Evolutionary conservation across 2,888 invertebrate genomes (phyloP), one percentile per base, ranked within the genome.

Genomic region (Caenorhabditis sp.): DNA sequence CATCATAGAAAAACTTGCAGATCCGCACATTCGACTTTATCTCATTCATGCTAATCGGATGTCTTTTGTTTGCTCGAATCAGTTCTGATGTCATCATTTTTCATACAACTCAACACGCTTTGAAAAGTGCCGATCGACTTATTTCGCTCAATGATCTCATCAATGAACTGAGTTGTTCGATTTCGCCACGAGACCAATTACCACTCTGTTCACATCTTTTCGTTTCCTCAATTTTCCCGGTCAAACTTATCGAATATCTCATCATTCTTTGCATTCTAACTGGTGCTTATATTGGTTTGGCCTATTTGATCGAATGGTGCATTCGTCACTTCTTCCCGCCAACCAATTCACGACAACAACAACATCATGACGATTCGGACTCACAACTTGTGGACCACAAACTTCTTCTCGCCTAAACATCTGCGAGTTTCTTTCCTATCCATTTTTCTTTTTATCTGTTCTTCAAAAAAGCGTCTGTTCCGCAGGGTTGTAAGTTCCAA

Each of bases 231-330:
- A 76, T 86, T 59, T 83, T 86, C 76, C 85, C 86, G 21, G 68
- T 83, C 49, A 69, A 83, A 62, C 60, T 86, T 57, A 77, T 85
- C 70, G 84, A 85, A 65, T 85, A 83, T 63, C 78, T 85, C 60
- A 62, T 86, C 58, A 76, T 86, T 58, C 69, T 85, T 61, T 78
- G 79, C 57, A 51, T 86, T 31, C 71, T 86, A 62, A 87, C 84
- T 19, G 77, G 77, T n/a, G 83, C 83, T 36, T 86, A 86, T 75
- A 78, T 86, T 59, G 81, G 74, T 36, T 75, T 87, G 23, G 86
- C 86, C 54, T 87, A 86, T 61, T 59, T 82, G 50, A 86, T 86
- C 69, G 80, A 82, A 55, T 80, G 70, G 66, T 84, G 80, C 62
- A 78, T 81, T 58, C 75, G 76, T 21, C 77, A 78, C 37, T 80